Evolutionary conservation across 2,888 invertebrate species (phyloP).

Genomic region (Elegia similella): DNA sequence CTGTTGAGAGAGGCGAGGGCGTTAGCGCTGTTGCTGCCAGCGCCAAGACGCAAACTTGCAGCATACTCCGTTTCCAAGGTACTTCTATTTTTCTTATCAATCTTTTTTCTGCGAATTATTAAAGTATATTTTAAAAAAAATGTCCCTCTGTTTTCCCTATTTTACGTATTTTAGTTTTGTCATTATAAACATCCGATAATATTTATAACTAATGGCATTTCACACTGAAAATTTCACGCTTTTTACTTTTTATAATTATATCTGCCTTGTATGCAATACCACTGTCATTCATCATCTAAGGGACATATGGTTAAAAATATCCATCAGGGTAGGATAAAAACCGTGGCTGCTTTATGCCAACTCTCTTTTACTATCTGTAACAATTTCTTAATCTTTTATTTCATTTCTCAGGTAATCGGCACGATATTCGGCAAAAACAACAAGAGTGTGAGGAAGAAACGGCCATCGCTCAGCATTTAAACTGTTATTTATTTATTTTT

Average conservation of each 20-base stretch:
- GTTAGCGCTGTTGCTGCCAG: conserved; percentile 84
- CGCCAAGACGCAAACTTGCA: conserved; percentile 87
- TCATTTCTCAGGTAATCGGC: conserved; percentile 81
- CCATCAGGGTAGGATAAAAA: too few species aligned
- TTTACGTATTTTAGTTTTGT: too few species aligned
- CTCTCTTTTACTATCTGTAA: background rate
- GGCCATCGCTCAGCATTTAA: conserved; percentile 89
- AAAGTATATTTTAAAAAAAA: conserved; percentile 69
- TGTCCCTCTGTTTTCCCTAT: too few species aligned
- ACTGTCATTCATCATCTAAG: too few species aligned
- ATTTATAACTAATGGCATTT: too few species aligned
- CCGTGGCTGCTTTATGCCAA: too few species aligned
- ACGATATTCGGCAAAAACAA: conserved; percentile 91
- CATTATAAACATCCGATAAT: too few species aligned
- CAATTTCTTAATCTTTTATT: conserved; percentile 23
- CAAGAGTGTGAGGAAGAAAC: conserved; percentile 88
- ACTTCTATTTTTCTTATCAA: conserved; percentile 3
- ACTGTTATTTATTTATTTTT: conserved; percentile 35
- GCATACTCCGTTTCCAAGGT: conserved; percentile 90
- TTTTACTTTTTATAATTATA: too few species aligned
- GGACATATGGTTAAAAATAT: too few species aligned
- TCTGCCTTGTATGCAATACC: too few species aligned
- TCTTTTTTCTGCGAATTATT: conserved; percentile 47
- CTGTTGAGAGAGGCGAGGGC: conserved; percentile 88
- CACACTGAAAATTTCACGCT: too few species aligned